Base-by-base conservation (phyloP, 2,113 vertebrate species). In the Dicentrarchus labrax region DNA sequence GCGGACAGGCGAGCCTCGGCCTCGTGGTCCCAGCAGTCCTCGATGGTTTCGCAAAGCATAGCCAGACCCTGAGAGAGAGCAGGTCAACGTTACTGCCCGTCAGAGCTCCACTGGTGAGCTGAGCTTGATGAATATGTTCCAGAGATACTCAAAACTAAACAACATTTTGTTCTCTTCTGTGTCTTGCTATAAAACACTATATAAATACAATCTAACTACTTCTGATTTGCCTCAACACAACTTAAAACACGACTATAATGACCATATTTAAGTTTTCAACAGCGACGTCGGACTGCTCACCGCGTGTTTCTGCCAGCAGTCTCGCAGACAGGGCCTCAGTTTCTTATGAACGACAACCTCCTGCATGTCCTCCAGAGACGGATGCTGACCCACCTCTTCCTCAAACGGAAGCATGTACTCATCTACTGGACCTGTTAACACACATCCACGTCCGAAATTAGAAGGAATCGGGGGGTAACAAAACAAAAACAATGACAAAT, bases 21-120 rank as follows among this genome's bases (percentile, higher is more conserved):
- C 76, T 99, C 98, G 4, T 99, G 98, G 96, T 99, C 98, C 98
- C 98, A 99, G 91, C 98, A 99, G 85, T 99, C 98, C 94, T 99
- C 98, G 82, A 98, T 98, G 0, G 98, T 99, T 80, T 99, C 98
- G 3, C 97, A 99, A 10, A 99, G 96, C 96, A 98, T 96, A 22
- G 96, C 96, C 96, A 99, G 96, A n/a, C 98, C 98, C 98, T 99
- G 69, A 24, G 78, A 43, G n/a, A 8, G 8, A 36, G 22, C 2
- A 38, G 47, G 53, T 11, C 57, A 30, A 51, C 8, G 47, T 43
- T 10, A 60, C 11, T 16, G 3, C 7, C 38, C 24, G 24, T 64
- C 11, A 59, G 19, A 71, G 21, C 38, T 22, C 24, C 39, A 15
- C 6, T 1, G 51, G 21, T 13, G 8, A 39, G 30, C 3, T 41